Percentiles rank a stretch among this genome's conserved stretches.
Evolutionary conservation across 2,888 invertebrate genomes (phyloP).

Genomic region (Priocnemis perturbator): DNA sequence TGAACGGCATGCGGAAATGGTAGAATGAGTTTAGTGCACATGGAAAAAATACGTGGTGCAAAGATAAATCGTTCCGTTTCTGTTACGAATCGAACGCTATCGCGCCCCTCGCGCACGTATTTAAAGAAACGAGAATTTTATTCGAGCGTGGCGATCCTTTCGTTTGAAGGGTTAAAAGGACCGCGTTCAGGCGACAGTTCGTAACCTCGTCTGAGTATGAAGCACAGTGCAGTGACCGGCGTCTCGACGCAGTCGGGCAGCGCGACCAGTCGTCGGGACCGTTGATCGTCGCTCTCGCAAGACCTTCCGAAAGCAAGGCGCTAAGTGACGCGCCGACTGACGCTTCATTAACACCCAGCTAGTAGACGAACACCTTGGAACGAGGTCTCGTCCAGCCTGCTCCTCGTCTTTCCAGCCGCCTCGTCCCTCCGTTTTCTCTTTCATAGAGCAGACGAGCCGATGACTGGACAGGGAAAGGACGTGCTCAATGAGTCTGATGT

Average conservation of each 20-base stretch:
- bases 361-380: conserved; percentile 5
- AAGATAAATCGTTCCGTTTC: too few relatives aligned
- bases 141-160: too few relatives aligned
- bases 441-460: conserved; percentile 23
- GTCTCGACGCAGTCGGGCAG: conserved; percentile 45
- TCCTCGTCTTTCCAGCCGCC: conserved; percentile 1
- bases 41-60: too few relatives aligned
- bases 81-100: too few relatives aligned
- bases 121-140: conserved; percentile 5
- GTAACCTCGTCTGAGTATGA: neutral
- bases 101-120: neutral
- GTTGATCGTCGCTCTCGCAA: conserved; percentile 27
- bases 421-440: conserved; percentile 16
- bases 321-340: conserved; percentile 66
- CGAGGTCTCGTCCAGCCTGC: neutral
- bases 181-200: too few relatives aligned
- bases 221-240: conserved; percentile 11
- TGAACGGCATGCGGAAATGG: too few relatives aligned
- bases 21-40: too few relatives aligned
- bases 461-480: conserved; percentile 38
- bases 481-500: conserved; percentile 32
- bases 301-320: conserved; percentile 49
- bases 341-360: conserved; percentile 64
- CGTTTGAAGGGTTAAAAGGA: too few relatives aligned
- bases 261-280: conserved; percentile 16